These are phyloP conservation scores for Burhinus bistriatus DNA, from an alignment of 2,113 vertebrate species.

Conservation along the genomic window DNA sequence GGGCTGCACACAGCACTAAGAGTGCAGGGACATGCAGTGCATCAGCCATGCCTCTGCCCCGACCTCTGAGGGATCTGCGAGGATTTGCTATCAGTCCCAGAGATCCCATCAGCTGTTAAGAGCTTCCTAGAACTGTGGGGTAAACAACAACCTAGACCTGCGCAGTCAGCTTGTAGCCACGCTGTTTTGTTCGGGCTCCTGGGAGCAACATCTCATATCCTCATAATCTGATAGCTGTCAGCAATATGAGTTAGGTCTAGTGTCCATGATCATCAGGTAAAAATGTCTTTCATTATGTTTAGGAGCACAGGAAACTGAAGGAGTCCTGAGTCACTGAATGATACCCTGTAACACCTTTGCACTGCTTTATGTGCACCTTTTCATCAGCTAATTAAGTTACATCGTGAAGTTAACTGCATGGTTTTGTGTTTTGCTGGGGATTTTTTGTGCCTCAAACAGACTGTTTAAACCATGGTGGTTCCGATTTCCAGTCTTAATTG, in stretches of 20 bases:
- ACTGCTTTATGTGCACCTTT: neutral
- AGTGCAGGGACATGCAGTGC: neutral
- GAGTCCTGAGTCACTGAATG: neutral
- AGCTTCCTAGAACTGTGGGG: neutral
- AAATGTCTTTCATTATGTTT: neutral
- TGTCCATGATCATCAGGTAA: neutral
- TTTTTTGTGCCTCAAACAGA: neutral
- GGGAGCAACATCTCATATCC: neutral
- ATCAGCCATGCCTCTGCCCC: neutral
- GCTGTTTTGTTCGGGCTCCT: neutral
- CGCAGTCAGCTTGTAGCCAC: neutral
- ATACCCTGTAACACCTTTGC: neutral
- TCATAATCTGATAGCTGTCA: neutral
- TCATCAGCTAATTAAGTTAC: neutral
- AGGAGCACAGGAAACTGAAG: neutral
- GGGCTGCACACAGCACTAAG: neutral
- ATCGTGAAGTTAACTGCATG: neutral
- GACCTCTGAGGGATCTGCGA: neutral
- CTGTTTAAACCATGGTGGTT: neutral
- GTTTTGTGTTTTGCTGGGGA: neutral
- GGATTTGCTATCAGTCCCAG: neutral
- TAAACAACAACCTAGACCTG: neutral
- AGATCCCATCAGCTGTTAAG: neutral
- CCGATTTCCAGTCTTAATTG: neutral
- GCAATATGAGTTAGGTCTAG: neutral